These are phyloP conservation scores for Drosophila buzzatii DNA, from an alignment of 2,888 invertebrate species.

Conservation along the genomic window DNA sequence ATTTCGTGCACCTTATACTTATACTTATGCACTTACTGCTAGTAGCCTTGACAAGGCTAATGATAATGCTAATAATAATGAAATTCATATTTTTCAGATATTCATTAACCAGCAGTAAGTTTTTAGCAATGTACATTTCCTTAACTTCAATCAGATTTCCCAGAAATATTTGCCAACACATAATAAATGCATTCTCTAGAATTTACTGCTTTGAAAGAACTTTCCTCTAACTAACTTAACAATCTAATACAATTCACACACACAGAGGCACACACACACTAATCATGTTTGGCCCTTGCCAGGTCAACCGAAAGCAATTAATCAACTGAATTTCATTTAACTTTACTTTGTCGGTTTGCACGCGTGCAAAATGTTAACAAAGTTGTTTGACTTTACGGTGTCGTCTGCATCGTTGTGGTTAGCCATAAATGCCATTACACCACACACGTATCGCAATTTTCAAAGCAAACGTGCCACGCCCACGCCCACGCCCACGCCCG, in stretches of 20 bases:
- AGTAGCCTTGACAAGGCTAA: not conserved
- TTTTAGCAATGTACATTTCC: not conserved
- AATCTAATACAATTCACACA: conserved; percentile 3
- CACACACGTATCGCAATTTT: conserved; percentile 42
- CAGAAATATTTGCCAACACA: not conserved
- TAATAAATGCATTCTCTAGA: not conserved
- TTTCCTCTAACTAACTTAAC: conserved; percentile 2
- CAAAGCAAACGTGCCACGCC: conserved; percentile 3
- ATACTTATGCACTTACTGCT: too few relatives aligned
- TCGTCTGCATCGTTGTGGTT: conserved; percentile 29
- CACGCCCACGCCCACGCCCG: not conserved
- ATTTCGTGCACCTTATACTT: too few relatives aligned
- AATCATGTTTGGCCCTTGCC: conserved; percentile 30
- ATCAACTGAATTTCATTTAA: conserved; percentile 58
- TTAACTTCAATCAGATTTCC: not conserved
- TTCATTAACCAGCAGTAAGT: not conserved
- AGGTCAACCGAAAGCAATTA: conserved; percentile 55
- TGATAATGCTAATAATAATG: not conserved
- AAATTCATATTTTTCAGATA: too few relatives aligned
- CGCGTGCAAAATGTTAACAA: conserved; percentile 61
- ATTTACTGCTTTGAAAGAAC: not conserved
- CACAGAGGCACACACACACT: conserved; percentile 4
- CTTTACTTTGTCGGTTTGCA: conserved; percentile 57
- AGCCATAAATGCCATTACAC: conserved; percentile 59
- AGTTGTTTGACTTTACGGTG: conserved; percentile 60